Conservation (phyloP, 2,888 invertebrate genomes). For the Tyria jacobaeae region DNA sequence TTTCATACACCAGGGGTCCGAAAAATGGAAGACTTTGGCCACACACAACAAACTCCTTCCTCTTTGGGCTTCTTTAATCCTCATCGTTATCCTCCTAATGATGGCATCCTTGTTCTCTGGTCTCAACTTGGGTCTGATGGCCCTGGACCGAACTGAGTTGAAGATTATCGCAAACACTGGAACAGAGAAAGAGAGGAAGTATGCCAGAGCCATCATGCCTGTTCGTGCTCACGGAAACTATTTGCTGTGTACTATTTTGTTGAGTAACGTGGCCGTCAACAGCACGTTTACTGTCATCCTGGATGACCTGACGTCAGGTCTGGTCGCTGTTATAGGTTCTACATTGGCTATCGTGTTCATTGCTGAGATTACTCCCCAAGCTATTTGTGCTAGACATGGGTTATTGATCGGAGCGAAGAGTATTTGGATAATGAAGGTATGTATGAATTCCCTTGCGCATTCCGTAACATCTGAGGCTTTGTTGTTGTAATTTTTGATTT, state of each 20-base stretch:
- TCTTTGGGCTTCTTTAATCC: conserved; percentile 91
- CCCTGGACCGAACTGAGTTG: conserved; percentile 97
- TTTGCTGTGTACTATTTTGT: conserved; percentile 93
- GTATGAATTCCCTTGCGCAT: too few species aligned
- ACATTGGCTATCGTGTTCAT: conserved; percentile 98
- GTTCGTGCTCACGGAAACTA: conserved; percentile 97
- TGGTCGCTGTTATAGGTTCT: conserved; percentile 95
- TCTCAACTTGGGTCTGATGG: conserved; percentile 98
- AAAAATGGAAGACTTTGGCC: conserved; percentile 88
- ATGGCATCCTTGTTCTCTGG: conserved; percentile 99
- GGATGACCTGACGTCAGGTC: conserved; percentile 97
- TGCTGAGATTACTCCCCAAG: conserved; percentile 99
- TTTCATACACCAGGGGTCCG: conserved; percentile 89
- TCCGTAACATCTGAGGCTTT: too few species aligned
- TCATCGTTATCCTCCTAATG: conserved; percentile 91
- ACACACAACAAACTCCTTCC: conserved; percentile 91
- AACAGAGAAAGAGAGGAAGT: conserved; percentile 92
- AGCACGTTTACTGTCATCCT: conserved; percentile 97
- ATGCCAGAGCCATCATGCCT: conserved; percentile 96
- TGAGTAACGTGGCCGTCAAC: conserved; percentile 97
- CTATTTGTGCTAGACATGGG: conserved; percentile 97
- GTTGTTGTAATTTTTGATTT: too few species aligned
- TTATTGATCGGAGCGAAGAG: conserved; percentile 98
- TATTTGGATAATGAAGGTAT: conserved; percentile 92
- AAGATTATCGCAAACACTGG: conserved; percentile 98